Evolutionary conservation across 2,797 vertebrate genomes (phyloP).

Genomic region (Gallinago solitaria): DNA sequence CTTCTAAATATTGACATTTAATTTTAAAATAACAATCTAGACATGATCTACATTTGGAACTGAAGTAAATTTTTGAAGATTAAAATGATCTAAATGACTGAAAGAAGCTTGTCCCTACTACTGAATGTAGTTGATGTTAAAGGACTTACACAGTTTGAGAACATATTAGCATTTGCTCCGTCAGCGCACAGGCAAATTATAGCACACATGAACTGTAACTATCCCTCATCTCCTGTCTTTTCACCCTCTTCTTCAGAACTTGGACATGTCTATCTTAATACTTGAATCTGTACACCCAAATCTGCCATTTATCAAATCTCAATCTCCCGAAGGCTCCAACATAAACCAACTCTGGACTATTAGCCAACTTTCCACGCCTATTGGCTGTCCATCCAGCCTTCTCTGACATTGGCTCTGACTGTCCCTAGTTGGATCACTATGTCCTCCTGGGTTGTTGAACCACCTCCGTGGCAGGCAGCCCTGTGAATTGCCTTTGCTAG

Average conservation of each 20-base stretch:
- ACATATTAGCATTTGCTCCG: not conserved
- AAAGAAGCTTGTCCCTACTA: not conserved
- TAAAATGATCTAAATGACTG: not conserved
- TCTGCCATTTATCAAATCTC: not conserved
- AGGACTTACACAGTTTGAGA: not conserved
- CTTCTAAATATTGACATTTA: not conserved
- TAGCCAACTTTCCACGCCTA: not conserved
- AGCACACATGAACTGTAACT: rapidly evolving
- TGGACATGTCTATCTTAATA: not conserved
- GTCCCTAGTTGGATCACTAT: not conserved
- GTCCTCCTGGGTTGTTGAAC: not conserved
- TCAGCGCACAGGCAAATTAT: not conserved
- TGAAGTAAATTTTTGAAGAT: not conserved
- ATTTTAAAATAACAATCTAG: not conserved
- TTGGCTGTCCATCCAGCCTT: not conserved
- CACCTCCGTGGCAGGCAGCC: not conserved
- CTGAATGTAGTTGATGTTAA: not conserved
- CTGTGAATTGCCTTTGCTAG: not conserved
- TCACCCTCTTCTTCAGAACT: not conserved
- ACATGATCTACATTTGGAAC: not conserved
- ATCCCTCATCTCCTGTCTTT: not conserved
- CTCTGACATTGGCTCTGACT: not conserved
- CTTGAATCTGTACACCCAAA: not conserved
- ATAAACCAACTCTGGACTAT: not conserved
- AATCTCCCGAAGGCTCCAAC: not conserved